Evolutionary conservation across 1,140 invertebrate genomes (phyloP).

Genomic region (Nasonia vitripennis): DNA sequence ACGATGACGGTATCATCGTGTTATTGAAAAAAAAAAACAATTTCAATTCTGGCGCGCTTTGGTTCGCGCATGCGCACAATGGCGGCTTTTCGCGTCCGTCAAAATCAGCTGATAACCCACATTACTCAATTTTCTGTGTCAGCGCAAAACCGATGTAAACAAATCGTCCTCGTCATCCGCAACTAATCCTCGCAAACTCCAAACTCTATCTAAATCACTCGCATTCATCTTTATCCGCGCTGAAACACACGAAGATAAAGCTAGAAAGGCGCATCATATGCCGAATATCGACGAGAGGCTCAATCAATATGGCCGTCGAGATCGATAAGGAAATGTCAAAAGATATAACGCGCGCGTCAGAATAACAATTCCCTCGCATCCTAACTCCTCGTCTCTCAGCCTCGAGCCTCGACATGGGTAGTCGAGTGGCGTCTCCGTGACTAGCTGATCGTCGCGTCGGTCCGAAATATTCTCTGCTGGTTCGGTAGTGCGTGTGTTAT

Average conservation of each 20-base stretch:
- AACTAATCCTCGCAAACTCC: not conserved
- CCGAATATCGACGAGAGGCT: slow-evolving; percentile 31
- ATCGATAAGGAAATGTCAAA: slow-evolving; percentile 64
- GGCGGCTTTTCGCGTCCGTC: slow-evolving; percentile 32
- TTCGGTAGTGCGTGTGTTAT: not conserved
- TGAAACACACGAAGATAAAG: not conserved
- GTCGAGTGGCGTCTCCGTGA: not conserved
- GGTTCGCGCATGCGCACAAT: not conserved
- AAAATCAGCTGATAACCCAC: slow-evolving; percentile 54
- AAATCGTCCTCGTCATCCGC: not conserved
- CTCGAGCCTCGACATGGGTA: not conserved
- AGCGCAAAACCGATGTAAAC: slow-evolving; percentile 12
- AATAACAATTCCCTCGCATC: slow-evolving; percentile 13
- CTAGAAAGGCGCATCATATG: not conserved
- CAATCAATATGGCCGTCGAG: slow-evolving; percentile 62
- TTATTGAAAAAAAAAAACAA: not conserved
- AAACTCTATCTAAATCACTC: not conserved
- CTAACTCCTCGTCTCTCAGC: not conserved
- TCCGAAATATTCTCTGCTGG: not conserved
- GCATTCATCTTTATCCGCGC: not conserved
- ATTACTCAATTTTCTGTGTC: not conserved
- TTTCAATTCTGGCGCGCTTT: not conserved
- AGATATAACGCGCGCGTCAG: slow-evolving; percentile 24
- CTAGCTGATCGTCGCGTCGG: not conserved
- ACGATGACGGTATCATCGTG: too few relatives aligned